Evolutionary conservation across 1,140 invertebrate genomes (phyloP).

Genomic region (Agraylea sexmaculata): DNA sequence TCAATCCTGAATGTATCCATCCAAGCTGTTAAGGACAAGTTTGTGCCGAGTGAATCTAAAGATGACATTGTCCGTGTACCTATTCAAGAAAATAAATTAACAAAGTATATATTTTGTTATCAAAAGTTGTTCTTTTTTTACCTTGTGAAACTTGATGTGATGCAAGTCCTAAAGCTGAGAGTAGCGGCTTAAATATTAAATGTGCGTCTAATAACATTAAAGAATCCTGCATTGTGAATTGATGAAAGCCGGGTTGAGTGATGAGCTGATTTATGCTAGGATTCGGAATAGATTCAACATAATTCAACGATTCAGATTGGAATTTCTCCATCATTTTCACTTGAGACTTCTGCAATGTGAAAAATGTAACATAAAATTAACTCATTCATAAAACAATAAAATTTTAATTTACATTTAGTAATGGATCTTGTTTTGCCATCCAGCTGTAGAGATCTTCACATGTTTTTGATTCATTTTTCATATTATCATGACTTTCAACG

Average conservation of each 20-base stretch:
- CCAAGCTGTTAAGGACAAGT: constrained; percentile 73
- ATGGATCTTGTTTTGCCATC: constrained; percentile 86
- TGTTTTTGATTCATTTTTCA: constrained; percentile 28
- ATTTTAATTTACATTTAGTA: constrained; percentile 32
- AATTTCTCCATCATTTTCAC: constrained; percentile 12
- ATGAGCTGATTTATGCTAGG: constrained; percentile 11
- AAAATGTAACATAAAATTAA: background rate
- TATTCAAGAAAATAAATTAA: constrained; percentile 18
- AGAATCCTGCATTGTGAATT: constrained; percentile 71
- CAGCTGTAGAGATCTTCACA: constrained; percentile 87
- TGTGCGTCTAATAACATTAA: constrained; percentile 78
- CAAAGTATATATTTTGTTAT: background rate
- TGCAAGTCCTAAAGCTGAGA: constrained; percentile 75
- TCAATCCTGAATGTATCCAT: constrained; percentile 84
- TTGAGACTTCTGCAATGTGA: constrained; percentile 1
- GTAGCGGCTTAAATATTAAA: constrained; percentile 81
- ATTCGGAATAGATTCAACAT: constrained; percentile 10
- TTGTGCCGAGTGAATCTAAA: constrained; percentile 80
- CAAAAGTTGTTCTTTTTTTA: constrained; percentile 31
- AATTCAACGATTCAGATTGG: constrained; percentile 5
- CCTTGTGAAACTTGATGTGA: constrained; percentile 63
- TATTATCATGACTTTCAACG: constrained; percentile 32
- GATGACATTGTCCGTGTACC: constrained; percentile 45
- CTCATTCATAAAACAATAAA: background rate
- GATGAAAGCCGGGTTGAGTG: constrained; percentile 18